Evolutionary conservation across 2,797 vertebrate species (phyloP).

Genomic region (Paedocypris micromegethes): DNA sequence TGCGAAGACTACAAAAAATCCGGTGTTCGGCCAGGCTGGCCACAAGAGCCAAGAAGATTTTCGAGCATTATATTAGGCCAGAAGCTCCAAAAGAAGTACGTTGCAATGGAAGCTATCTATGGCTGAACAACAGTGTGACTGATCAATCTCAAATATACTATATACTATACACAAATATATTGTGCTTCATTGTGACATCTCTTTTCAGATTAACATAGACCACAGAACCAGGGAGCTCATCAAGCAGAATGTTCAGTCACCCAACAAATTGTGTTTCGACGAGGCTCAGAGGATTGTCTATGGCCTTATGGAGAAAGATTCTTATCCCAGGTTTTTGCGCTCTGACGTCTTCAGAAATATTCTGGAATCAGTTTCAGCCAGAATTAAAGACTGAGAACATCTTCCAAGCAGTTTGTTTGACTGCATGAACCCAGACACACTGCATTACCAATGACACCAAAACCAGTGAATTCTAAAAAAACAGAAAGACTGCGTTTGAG

Average conservation of each 20-base stretch:
- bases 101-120: neutral
- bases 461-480: no score
- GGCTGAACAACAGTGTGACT: neutral
- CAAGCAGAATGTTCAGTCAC: conserved; percentile 65
- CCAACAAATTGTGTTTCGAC: conserved; percentile 70
- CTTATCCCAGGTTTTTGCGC: conserved; percentile 77
- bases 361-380: conserved; percentile 55
- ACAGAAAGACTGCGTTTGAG: neutral
- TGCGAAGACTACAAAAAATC: conserved; percentile 81
- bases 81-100: conserved; percentile 78
- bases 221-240: conserved; percentile 73
- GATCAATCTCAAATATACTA: neutral
- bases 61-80: conserved; percentile 72
- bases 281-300: conserved; percentile 80
- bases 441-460: neutral
- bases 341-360: conserved; percentile 76
- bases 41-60: conserved; percentile 78
- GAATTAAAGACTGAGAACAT: conserved; percentile 46
- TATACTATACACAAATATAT: no score
- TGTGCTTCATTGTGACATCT: neutral
- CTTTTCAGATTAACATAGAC: conserved; percentile 83
- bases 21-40: conserved; percentile 64
- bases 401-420: neutral
- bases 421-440: neutral
- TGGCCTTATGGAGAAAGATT: conserved; percentile 81